Percentiles rank a stretch among this genome's conserved stretches.
These are phyloP conservation scores for zebrafish (Danio rerio) DNA, from an alignment of 2,113 vertebrate genomes.

Conservation along the genomic window GRCz12tu NC_133183.1:28513001-28513500, in stretches of 20 bases:
- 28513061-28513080: conserved; percentile 15
- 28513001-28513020: neutral
- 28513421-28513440: conserved; percentile 41
- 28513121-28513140: conserved; percentile 29
- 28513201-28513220: conserved; percentile 20
- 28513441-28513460: conserved; percentile 52
- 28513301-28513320: too few relatives aligned
- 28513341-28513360: conserved; percentile 30
- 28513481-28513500: conserved; percentile 5
- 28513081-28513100: conserved; percentile 20
- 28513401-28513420: conserved; percentile 56
- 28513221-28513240: conserved; percentile 46
- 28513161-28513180: conserved; percentile 5
- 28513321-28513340: conserved; percentile 2
- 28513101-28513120: conserved; percentile 44
- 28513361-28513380: conserved; percentile 35
- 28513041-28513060: conserved; percentile 14
- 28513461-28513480: conserved; percentile 49
- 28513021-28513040: neutral
- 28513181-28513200: conserved; percentile 29
- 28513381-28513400: conserved; percentile 43
- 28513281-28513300: neutral
- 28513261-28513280: conserved; percentile 4
- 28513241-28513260: conserved; percentile 39
- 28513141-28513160: conserved; percentile 20